These are phyloP conservation scores for Leucania comma DNA, from an alignment of 2,888 invertebrate genomes.

Conservation along the genomic window DNA sequence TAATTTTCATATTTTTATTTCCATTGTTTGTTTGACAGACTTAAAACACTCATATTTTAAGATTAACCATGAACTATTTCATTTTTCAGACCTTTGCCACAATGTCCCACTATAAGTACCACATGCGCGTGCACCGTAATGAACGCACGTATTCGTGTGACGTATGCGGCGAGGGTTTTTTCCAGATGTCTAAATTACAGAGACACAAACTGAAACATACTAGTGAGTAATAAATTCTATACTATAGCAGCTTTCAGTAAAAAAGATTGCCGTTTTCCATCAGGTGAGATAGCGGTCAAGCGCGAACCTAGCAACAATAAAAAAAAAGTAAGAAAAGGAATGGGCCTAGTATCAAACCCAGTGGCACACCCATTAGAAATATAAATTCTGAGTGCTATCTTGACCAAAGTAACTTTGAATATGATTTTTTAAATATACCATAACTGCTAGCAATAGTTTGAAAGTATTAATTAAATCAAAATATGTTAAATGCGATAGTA, in stretches of 20 bases:
- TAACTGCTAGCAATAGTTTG: background rate
- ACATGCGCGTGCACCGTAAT: slow-evolving; percentile 92
- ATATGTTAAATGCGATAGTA: background rate
- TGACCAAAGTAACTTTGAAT: slow-evolving; percentile 5
- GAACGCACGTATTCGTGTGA: slow-evolving; percentile 91
- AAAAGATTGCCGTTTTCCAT: too few relatives aligned
- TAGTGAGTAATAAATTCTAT: slow-evolving; percentile 71
- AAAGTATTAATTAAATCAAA: background rate
- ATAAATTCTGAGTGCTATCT: background rate
- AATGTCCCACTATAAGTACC: slow-evolving; percentile 94
- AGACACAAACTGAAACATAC: slow-evolving; percentile 93
- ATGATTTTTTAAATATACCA: background rate
- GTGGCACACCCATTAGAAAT: background rate
- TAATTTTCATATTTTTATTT: background rate
- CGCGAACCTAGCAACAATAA: too few relatives aligned
- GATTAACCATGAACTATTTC: background rate
- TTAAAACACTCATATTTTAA: background rate
- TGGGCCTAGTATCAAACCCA: background rate
- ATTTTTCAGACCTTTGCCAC: slow-evolving; percentile 92
- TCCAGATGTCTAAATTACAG: slow-evolving; percentile 93
- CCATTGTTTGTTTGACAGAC: background rate
- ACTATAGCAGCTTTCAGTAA: background rate
- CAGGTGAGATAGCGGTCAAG: too few relatives aligned
- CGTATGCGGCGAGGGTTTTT: slow-evolving; percentile 92
- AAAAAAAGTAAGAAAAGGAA: background rate